Evolutionary conservation across 2,113 vertebrate genomes (phyloP), one percentile per base, ranked within the genome.

Genomic region (Proterorhinus semilunaris): DNA sequence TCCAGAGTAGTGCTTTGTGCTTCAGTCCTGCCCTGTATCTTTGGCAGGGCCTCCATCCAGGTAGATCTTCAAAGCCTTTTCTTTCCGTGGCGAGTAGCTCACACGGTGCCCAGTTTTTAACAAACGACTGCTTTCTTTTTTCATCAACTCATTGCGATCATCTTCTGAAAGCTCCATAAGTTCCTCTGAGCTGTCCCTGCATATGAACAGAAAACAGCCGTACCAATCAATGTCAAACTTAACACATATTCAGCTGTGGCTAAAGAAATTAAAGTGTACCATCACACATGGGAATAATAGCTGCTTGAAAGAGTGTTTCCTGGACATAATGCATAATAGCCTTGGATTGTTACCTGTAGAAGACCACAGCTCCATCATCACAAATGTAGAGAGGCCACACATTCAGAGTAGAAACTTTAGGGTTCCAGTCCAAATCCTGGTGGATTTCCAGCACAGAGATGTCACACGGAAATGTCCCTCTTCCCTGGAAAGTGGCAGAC

Each of bases 341-440:
- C n/a, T 53, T 55, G 17, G 17, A 27, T 5, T 11, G 10, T 87
- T 92, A 99, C 98, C 98, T 98, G 93, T 98, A 99, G 93, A 98
- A 98, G 91, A 99, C 96, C 83, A 99, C 97, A 11, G 97, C 98
- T 45, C 98, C 98, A 82, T 99, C 97, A 67, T 99, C 98, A 79
- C 96, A 98, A 88, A 99, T 99, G 90, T 99, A 99, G 62, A 99
- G 95, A 70, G 98, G 98, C 98, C 98, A 99, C 83, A 97, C 96
- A 71, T 99, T 99, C 57, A 99, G 82, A 2, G 96, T 96, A 10
- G 96, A 96, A 73, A 99, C 98, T 89, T 98, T 99, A 0, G 98
- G 97, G 88, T 99, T 99, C 98, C 98, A 99, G 83, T 99, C 98
- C 85, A 99, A 90, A 84, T 99, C 98, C 71, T 99, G 98, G 82